A percentile compares a stretch with the other conserved stretches of the same genome.
phyloP scores from a whole-genome alignment of 2,113 vertebrate genomes.

The Clarias magur region DNA sequence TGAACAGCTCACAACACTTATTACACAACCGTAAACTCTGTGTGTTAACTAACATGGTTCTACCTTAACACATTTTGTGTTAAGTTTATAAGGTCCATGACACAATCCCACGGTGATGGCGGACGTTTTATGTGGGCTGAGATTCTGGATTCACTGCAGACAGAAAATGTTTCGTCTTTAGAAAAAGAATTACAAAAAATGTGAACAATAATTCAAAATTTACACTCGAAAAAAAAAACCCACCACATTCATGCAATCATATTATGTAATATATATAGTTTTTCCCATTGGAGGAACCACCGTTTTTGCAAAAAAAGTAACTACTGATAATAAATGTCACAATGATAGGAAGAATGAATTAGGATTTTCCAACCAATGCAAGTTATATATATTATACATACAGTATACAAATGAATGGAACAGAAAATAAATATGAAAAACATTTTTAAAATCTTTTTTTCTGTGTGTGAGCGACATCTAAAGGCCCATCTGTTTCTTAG shows the following conservation, averaged over 20 bases:
- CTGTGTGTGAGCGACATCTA: too few relatives aligned
- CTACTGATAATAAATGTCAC: neutral
- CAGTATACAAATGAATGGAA: too few relatives aligned
- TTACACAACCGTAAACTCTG: neutral
- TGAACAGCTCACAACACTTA: neutral
- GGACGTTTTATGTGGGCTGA: constrained; percentile 57
- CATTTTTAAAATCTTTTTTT: too few relatives aligned
- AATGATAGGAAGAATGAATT: neutral
- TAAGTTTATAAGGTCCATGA: neutral
- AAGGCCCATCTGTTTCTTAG: too few relatives aligned
- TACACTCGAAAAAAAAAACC: neutral
- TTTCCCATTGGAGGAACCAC: too few relatives aligned
- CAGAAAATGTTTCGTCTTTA: too few relatives aligned
- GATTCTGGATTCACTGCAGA: constrained; percentile 57
- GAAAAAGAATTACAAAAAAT: too few relatives aligned
- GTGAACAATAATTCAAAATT: neutral
- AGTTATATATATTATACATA: too few relatives aligned
- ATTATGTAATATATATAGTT: neutral
- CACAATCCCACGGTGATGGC: neutral
- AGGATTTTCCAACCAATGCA: neutral
- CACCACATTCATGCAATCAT: neutral
- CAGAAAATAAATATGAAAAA: too few relatives aligned
- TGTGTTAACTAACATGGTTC: too few relatives aligned
- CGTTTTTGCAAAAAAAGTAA: neutral
- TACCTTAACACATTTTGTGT: neutral